These are phyloP conservation scores for Nineta flava DNA, from an alignment of 2,888 invertebrate genomes.

Conservation along the genomic window DNA sequence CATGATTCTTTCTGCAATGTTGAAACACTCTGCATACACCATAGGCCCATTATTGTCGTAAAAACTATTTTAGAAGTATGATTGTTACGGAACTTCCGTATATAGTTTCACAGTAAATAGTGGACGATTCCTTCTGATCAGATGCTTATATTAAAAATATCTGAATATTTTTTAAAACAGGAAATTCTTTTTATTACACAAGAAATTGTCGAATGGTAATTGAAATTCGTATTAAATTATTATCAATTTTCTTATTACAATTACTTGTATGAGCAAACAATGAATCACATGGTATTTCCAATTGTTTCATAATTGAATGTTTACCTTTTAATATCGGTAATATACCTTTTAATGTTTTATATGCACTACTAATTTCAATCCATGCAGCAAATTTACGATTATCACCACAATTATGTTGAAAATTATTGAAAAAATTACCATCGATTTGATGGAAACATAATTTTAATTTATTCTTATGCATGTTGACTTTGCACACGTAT, in stretches of 20 bases:
- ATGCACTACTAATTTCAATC: conserved; percentile 6
- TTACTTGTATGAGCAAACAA: neutral
- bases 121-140: too few relatives aligned
- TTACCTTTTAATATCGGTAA: conserved; percentile 5
- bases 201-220: too few relatives aligned
- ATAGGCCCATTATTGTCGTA: too few relatives aligned
- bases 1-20: too few relatives aligned
- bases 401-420: neutral
- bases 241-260: neutral
- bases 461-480: conserved; percentile 7
- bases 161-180: too few relatives aligned
- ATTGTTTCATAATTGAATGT: neutral
- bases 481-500: conserved; percentile 8
- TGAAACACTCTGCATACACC: too few relatives aligned
- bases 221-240: conserved; percentile 11
- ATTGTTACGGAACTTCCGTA: too few relatives aligned
- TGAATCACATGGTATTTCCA: neutral
- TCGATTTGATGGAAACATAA: conserved; percentile 6
- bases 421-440: neutral
- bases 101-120: too few relatives aligned
- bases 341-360: conserved; percentile 7
- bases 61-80: too few relatives aligned
- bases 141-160: too few relatives aligned
- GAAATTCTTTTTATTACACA: too few relatives aligned
- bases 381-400: conserved; percentile 7